phyloP scores from a whole-genome alignment of 2,113 vertebrate species.

The Ptilorrhoa leucosticta region DNA sequence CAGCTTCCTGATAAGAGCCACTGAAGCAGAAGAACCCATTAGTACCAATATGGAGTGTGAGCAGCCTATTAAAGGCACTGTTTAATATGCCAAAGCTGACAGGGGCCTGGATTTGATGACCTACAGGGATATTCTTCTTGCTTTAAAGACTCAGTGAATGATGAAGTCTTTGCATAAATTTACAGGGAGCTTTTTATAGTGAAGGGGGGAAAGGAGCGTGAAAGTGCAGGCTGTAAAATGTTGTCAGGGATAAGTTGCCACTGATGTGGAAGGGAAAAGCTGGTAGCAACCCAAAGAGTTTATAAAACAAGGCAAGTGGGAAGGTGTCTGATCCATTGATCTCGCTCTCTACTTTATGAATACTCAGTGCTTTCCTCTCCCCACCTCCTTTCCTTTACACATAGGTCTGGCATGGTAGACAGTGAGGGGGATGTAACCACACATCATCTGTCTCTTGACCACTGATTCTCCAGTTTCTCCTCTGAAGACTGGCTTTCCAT shows the following conservation, averaged over 20 bases:
- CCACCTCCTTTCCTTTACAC: background rate
- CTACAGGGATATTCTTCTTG: background rate
- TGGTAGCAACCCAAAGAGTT: background rate
- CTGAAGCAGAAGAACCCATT: background rate
- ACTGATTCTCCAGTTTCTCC: background rate
- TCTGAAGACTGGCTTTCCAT: background rate
- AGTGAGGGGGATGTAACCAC: background rate
- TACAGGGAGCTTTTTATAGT: constrained; percentile 31
- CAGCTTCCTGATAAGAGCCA: background rate
- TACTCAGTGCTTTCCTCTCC: background rate
- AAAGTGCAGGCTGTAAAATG: constrained; percentile 3
- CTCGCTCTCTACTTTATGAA: background rate
- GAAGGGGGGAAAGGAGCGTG: background rate
- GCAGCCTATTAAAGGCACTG: background rate
- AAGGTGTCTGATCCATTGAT: background rate
- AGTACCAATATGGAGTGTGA: background rate
- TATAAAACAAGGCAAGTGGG: background rate
- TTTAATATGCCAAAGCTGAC: background rate
- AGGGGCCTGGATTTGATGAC: background rate
- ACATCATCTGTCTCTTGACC: background rate
- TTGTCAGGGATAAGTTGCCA: background rate
- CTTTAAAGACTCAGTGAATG: constrained; percentile 8
- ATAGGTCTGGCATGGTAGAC: background rate
- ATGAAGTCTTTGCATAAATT: constrained; percentile 41
- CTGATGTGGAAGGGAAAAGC: background rate